These are phyloP conservation scores for Enteromius afrohamiltoni DNA, from an alignment of 2,797 vertebrate species.

Conservation along the genomic window DNA sequence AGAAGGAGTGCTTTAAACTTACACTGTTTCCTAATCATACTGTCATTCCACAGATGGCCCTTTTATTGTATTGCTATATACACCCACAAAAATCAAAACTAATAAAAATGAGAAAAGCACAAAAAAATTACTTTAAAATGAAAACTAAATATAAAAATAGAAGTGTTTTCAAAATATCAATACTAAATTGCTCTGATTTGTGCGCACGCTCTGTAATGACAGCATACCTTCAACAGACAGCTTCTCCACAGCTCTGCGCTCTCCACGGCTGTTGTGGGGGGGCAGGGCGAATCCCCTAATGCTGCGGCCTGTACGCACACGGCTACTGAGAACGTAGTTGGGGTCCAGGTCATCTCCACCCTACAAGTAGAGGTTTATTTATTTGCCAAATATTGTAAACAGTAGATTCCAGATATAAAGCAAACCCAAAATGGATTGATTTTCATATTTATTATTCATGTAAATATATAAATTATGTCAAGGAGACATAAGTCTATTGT, in stretches of 20 bases:
- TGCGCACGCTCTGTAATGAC: too few relatives aligned
- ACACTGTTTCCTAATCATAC: not conserved
- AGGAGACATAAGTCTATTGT: not conserved
- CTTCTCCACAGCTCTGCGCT: constrained; percentile 87
- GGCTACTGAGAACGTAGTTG: constrained; percentile 83
- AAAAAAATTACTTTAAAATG: not conserved
- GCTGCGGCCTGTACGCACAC: constrained; percentile 84
- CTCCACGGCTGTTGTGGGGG: constrained; percentile 85
- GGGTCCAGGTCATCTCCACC: constrained; percentile 85
- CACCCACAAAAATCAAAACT: not conserved
- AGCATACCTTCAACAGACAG: constrained; percentile 85
- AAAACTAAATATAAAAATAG: not conserved
- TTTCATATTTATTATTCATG: not conserved
- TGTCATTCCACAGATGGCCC: not conserved
- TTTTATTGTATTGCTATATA: not conserved
- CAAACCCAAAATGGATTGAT: not conserved
- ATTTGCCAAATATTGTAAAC: not conserved
- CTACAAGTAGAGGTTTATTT: constrained; percentile 34
- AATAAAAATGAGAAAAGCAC: not conserved
- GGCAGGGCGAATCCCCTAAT: constrained; percentile 85
- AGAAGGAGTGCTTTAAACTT: not conserved
- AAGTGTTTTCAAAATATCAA: not conserved
- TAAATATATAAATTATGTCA: not conserved
- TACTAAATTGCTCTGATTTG: not conserved
- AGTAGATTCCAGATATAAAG: not conserved